phyloP scores from a whole-genome alignment of 1,140 invertebrate genomes.

The Tribolium madens region DNA sequence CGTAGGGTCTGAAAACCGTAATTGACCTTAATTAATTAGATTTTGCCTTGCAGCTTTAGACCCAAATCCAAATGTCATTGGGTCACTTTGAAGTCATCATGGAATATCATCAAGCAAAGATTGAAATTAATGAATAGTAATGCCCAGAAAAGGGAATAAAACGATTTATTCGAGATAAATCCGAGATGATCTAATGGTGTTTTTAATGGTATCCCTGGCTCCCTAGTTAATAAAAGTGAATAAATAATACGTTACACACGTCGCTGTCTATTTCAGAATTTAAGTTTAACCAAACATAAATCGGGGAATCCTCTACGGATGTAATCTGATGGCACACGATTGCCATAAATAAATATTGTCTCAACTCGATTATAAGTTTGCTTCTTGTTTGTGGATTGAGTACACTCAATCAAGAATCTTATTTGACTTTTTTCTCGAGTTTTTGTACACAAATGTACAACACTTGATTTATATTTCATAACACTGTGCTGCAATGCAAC shows the following conservation, averaged over 20 bases:
- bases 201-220: slow-evolving; percentile 11
- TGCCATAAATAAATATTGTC: slow-evolving; percentile 48
- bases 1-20: slow-evolving; percentile 23
- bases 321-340: slow-evolving; percentile 43
- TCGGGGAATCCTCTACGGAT: slow-evolving; percentile 20
- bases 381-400: slow-evolving; percentile 33
- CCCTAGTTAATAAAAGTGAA: slow-evolving; percentile 32
- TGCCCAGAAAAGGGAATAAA: too few species aligned
- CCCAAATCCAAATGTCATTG: slow-evolving; percentile 16
- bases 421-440: slow-evolving; percentile 40
- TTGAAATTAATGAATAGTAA: background rate
- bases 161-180: too few species aligned
- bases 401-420: slow-evolving; percentile 38
- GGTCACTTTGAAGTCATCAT: slow-evolving; percentile 20
- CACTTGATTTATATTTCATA: slow-evolving; percentile 33
- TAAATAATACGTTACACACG: slow-evolving; percentile 32
- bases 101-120: background rate
- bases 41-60: slow-evolving; percentile 17
- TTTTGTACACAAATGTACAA: slow-evolving; percentile 16
- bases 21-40: slow-evolving; percentile 41
- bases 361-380: slow-evolving; percentile 49
- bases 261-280: slow-evolving; percentile 24
- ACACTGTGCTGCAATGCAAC: slow-evolving; percentile 26
- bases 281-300: slow-evolving; percentile 39
- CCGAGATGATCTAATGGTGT: background rate